These are phyloP conservation scores for Sepioteuthis lessoniana DNA, from an alignment of 2,888 invertebrate species.

Conservation along the genomic window DNA sequence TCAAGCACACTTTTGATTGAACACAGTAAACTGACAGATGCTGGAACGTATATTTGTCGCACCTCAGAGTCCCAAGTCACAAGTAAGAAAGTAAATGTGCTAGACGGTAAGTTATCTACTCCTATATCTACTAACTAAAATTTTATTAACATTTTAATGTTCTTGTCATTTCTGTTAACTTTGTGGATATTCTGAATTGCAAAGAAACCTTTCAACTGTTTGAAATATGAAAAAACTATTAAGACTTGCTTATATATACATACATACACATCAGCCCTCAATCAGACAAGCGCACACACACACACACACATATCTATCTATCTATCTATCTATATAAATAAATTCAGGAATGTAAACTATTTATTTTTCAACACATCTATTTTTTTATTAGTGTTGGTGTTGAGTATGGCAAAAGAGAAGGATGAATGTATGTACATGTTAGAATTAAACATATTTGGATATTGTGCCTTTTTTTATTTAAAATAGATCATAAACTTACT, in stretches of 20 bases:
- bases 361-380: too few species aligned
- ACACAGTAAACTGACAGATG: conserved; percentile 46
- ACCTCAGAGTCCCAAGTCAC: conserved; percentile 45
- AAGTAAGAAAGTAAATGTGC: conserved; percentile 47
- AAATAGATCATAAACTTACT: background rate
- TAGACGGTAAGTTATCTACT: conserved; percentile 47
- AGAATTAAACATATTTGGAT: too few species aligned
- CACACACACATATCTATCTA: background rate
- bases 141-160: too few species aligned
- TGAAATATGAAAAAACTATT: too few species aligned
- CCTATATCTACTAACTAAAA: background rate
- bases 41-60: conserved; percentile 47
- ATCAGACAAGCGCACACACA: background rate
- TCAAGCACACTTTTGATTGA: conserved; percentile 39
- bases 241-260: background rate
- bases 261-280: background rate
- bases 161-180: too few species aligned
- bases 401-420: too few species aligned
- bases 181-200: too few species aligned
- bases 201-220: too few species aligned
- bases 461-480: too few species aligned
- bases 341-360: too few species aligned
- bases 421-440: background rate
- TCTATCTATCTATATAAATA: background rate
- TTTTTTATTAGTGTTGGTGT: too few species aligned